phyloP scores from a whole-genome alignment of 2,797 vertebrate genomes.

The Nannoperca australis region DNA sequence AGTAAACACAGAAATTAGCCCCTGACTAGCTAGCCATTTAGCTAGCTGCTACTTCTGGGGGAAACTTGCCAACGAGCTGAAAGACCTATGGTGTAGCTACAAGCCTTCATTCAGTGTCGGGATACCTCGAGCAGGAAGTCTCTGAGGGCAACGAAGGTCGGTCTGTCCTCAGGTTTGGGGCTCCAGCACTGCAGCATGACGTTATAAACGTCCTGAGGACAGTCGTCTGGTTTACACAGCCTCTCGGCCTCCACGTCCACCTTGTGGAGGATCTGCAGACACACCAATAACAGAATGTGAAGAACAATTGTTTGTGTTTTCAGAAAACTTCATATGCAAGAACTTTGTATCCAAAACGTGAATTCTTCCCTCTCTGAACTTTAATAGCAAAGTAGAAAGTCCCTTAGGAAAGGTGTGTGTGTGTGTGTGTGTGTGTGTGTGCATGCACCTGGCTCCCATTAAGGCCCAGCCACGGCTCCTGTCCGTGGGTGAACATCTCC shows the following conservation, averaged over 20 bases:
- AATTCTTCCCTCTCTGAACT: neutral
- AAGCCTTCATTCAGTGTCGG: neutral
- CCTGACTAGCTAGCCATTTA: too few species aligned
- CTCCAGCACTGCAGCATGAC: constrained; percentile 99
- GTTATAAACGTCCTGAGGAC: constrained; percentile 96
- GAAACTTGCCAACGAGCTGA: neutral
- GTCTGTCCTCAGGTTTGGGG: constrained; percentile 95
- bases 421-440: neutral
- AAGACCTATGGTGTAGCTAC: neutral
- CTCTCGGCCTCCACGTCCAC: constrained; percentile 96
- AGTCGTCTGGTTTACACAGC: constrained; percentile 92
- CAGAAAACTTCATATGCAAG: neutral
- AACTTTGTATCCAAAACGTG: neutral
- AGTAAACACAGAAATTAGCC: too few species aligned
- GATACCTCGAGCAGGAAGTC: constrained; percentile 95
- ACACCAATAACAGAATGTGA: neutral
- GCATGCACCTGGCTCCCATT: constrained; percentile 94
- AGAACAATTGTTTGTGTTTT: neutral
- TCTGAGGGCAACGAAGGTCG: constrained; percentile 94
- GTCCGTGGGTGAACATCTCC: constrained; percentile 99
- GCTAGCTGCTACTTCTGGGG: too few species aligned
- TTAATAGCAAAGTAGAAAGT: neutral
- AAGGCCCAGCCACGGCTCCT: constrained; percentile 97
- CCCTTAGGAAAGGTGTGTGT: neutral
- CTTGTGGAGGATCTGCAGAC: constrained; percentile 94